phyloP scores from a whole-genome alignment of 2,888 invertebrate genomes.

The Drosophila multiciliata region DNA sequence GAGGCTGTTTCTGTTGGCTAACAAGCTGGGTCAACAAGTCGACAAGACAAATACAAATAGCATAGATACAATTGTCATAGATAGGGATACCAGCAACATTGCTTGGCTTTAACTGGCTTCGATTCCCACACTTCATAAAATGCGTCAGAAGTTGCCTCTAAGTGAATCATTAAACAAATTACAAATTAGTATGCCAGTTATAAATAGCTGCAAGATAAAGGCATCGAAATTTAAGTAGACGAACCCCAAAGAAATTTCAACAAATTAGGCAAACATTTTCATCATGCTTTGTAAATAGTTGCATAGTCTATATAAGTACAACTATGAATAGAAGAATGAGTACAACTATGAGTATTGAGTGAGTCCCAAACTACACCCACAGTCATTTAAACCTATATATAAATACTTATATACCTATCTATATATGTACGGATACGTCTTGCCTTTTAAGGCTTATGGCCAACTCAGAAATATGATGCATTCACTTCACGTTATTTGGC shows the following conservation, averaged over 20 bases:
- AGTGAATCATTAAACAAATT: constrained; percentile 79
- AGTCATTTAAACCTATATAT: constrained; percentile 30
- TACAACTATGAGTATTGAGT: constrained; percentile 2
- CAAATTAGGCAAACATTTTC: constrained; percentile 67
- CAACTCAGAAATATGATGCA: constrained; percentile 22
- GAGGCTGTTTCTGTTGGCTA: constrained; percentile 35
- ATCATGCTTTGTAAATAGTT: constrained; percentile 73
- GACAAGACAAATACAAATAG: constrained; percentile 27
- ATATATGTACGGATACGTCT: constrained; percentile 30
- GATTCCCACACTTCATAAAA: constrained; percentile 69
- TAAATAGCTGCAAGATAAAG: constrained; percentile 64
- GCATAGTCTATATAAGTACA: constrained; percentile 47
- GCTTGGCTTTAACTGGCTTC: constrained; percentile 21
- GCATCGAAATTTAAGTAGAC: constrained; percentile 35
- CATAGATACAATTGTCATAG: constrained; percentile 18
- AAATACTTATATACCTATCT: not conserved
- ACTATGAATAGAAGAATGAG: not conserved
- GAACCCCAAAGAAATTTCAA: constrained; percentile 37
- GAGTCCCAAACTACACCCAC: constrained; percentile 42
- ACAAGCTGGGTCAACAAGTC: constrained; percentile 64
- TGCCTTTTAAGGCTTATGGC: constrained; percentile 38
- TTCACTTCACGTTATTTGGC: constrained; percentile 12
- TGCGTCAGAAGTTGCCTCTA: constrained; percentile 47
- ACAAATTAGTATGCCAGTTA: constrained; percentile 77
- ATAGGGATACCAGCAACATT: constrained; percentile 17